Evolutionary conservation across 1,140 invertebrate genomes (phyloP), one percentile per base, ranked within the genome.

Genomic region (Brachionus asplanchnoidis): DNA sequence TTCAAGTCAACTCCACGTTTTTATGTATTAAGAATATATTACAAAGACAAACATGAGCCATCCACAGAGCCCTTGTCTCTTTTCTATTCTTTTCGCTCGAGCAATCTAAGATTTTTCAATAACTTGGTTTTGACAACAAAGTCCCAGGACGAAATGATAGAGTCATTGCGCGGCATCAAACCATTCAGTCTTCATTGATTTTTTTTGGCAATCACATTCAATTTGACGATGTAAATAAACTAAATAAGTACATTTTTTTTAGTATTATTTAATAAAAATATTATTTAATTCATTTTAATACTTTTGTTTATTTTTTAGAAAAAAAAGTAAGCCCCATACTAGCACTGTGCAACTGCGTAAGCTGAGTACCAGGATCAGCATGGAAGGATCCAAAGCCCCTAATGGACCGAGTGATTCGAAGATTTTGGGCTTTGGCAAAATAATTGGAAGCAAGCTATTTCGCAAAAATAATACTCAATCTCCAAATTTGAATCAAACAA

Each of bases 71-170:
- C 77, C 8, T n/a, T n/a, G 2, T 36, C 28, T 17, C 23, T 28
- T 5, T 65, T 82, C 20, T 56, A 82, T 68, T 40, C 50, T 14
- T 82, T 82, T 82, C 65, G 79, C 0, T 82, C 79, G 36, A 42
- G 20, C 26, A 82, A 82, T 36, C 42, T 82, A 65, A 60, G 79
- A 60, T 82, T 82, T 68, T 82, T 82, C 12, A 82, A 82, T 26
- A 82, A 82, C 20, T 68, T 82, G 42, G 79, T 82, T 5, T 23
- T 82, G 20, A 82, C 79, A 14, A 82, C 79, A 1, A 68, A 82
- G 7, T 82, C 53, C 0, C 56, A 65, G 28, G 79, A 82, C 8
- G 79, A 82, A 36, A 42, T 82, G 32, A 65, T 40, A n/a, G 79
- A 82, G 20, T 60, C 79, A 11, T 40, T 82, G n/a, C 8, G 79